A percentile compares a stretch with the other conserved stretches of the same genome.
These are phyloP conservation scores for Bombus picipes DNA, from an alignment of 1,140 invertebrate genomes.

Conservation along the genomic window DNA sequence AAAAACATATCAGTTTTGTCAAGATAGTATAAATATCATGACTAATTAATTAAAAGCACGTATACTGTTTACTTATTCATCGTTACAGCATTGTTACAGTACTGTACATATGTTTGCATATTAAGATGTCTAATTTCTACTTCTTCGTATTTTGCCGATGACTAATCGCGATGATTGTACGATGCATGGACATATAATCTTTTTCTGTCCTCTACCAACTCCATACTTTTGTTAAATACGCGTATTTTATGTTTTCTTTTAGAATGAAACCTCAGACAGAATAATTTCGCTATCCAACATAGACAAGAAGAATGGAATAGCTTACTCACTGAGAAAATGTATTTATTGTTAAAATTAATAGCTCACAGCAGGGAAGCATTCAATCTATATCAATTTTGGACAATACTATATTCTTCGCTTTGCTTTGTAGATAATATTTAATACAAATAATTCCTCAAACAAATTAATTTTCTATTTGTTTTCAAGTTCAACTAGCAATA, in stretches of 20 bases:
- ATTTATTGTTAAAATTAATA: not conserved
- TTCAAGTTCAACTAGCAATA: not conserved
- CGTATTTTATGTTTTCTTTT: not conserved
- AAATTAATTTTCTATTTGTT: not conserved
- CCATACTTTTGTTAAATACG: constrained; percentile 13
- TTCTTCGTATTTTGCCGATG: constrained; percentile 33
- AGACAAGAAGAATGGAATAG: not conserved
- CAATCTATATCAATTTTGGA: not conserved
- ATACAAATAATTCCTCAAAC: not conserved
- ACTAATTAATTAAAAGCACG: not conserved
- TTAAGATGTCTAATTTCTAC: not conserved
- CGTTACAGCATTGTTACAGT: not conserved
- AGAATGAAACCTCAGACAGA: not conserved
- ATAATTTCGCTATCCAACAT: not conserved
- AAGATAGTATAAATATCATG: not conserved
- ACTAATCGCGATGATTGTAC: constrained; percentile 34
- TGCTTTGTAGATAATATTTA: not conserved
- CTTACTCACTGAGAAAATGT: not conserved
- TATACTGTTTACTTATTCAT: not conserved
- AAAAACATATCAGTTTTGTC: not conserved
- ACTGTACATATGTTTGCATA: not conserved
- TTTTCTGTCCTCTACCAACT: not conserved
- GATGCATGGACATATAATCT: not conserved
- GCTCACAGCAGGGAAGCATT: not conserved
- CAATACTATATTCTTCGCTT: not conserved